Base-by-base conservation (phyloP, 2,888 invertebrate species). In the Leucophenga maculata region DNA sequence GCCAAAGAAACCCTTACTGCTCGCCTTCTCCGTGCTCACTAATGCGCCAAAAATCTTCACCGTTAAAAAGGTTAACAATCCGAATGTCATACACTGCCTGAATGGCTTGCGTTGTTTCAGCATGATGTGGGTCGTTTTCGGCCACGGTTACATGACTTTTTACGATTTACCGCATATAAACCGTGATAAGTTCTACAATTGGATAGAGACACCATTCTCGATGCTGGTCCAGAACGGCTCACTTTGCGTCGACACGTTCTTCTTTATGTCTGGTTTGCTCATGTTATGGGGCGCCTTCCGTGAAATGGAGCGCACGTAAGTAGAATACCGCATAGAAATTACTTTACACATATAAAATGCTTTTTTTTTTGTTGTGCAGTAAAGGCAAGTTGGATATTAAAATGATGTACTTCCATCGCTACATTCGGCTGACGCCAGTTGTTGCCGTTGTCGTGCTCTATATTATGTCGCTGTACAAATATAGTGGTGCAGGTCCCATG, bases 181-280 rank as follows among this genome's bases (percentile, higher is more conserved):
- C 57, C 82, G 67, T 22, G 84, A 86, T 67, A 77, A 77, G 65
- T 74, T 83, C 70, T 87, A 78, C 39, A 82, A 80, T 13, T 88
- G 88, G 88, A 44, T 80, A n/a, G 69, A 85, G 73, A 86, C 87
- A 0, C 86, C 87, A 0, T 88, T 78, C 67, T 87, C 88, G 0
- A 86, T 87, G 86, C 72, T 88, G 46, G 82, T 87, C 1, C 77
- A 88, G 85, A 75, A 90, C 82, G 91, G 88, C 76, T 75, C 90
- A 0, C 86, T 91, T 6, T 90, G 91, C 1, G 92, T 93, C 0
- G 93, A 93, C 71, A 91, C 92, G 0, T 93, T 93, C 84, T 92
- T 93, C 78, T 85, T 91, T 20, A 84, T 93, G 75, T 91, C 92
- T 75, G 93, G 93, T 4, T 84, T 93, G 52, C 85, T 93, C 0